Evolutionary conservation across 2,888 invertebrate species (phyloP).

Genomic region (Azorinus chamasolen): DNA sequence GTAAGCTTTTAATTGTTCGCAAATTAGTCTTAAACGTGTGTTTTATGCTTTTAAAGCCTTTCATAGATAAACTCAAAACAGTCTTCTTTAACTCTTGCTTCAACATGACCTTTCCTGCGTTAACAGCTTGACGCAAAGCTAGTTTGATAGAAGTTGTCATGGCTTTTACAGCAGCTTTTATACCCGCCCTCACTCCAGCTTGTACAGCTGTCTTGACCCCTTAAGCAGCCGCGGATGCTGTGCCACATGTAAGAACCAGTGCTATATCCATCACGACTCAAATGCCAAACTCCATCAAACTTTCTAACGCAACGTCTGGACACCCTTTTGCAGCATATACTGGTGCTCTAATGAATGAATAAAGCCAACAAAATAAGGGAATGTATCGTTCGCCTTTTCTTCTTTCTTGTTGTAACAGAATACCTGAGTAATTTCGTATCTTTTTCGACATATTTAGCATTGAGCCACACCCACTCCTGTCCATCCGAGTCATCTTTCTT

Average conservation of each 20-base stretch:
- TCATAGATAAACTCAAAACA: constrained; percentile 4
- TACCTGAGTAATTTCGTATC: constrained; percentile 29
- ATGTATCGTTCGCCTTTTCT: constrained; percentile 38
- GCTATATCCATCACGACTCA: constrained; percentile 24
- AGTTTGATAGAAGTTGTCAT: constrained; percentile 16
- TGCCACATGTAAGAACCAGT: constrained; percentile 12
- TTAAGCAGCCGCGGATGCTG: constrained; percentile 15
- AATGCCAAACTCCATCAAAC: constrained; percentile 4
- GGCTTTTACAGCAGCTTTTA: constrained; percentile 26
- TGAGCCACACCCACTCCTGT: constrained; percentile 29
- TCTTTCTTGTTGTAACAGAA: constrained; percentile 33
- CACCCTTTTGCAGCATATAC: constrained; percentile 24
- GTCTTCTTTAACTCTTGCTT: background rate
- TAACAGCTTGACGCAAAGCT: no score
- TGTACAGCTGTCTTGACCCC: constrained; percentile 29
- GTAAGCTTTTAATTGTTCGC: background rate
- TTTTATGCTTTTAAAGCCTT: background rate
- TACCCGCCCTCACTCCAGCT: constrained; percentile 26
- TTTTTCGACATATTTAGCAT: constrained; percentile 1
- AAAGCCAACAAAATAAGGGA: constrained; percentile 26
- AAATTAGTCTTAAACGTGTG: background rate
- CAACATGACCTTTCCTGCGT: no score
- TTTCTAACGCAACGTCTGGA: constrained; percentile 15
- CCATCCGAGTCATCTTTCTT: constrained; percentile 30
- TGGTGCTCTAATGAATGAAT: constrained; percentile 15